Percentiles rank a stretch among this genome's conserved stretches.
Conservation (phyloP, 92 coral and sea anemone genomes). For the Meandrina meandrites region DNA sequence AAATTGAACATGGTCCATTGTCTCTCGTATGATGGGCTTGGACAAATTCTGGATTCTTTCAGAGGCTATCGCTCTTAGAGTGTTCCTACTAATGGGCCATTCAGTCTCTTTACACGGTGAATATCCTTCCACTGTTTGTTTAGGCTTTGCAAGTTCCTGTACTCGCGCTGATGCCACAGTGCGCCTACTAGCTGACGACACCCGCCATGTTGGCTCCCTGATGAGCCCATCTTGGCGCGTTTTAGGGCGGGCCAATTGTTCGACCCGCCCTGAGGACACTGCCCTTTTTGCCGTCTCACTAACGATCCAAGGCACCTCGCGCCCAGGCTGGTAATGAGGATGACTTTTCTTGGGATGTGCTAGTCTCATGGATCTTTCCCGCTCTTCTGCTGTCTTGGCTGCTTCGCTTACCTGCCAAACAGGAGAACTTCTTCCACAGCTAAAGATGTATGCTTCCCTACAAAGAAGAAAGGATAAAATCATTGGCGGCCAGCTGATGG, state of each 20-base stretch:
- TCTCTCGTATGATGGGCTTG: constrained; percentile 79
- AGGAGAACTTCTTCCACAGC: constrained; percentile 94
- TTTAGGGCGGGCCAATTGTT: constrained; percentile 89
- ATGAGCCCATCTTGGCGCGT: constrained; percentile 78
- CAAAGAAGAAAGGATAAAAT: background rate
- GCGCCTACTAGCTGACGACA: constrained; percentile 77
- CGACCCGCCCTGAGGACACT: constrained; percentile 68
- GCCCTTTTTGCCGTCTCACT: constrained; percentile 78
- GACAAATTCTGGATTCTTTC: constrained; percentile 82
- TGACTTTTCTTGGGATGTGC: constrained; percentile 85
- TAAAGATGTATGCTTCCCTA: constrained; percentile 64
- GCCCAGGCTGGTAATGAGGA: constrained; percentile 68
- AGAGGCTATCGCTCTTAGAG: constrained; percentile 83
- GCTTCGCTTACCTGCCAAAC: constrained; percentile 89
- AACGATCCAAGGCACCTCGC: constrained; percentile 72
- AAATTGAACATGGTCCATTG: constrained; percentile 91
- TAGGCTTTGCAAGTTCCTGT: constrained; percentile 83
- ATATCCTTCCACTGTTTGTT: constrained; percentile 83
- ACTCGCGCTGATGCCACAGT: constrained; percentile 86
- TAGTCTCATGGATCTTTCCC: constrained; percentile 77
- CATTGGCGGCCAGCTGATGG: background rate
- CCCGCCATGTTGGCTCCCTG: constrained; percentile 92
- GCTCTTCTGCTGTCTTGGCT: constrained; percentile 87
- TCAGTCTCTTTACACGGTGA: constrained; percentile 71
- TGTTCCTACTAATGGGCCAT: constrained; percentile 69